These are phyloP conservation scores for Amblyteles armatorius DNA, from an alignment of 2,888 invertebrate genomes.

Conservation along the genomic window DNA sequence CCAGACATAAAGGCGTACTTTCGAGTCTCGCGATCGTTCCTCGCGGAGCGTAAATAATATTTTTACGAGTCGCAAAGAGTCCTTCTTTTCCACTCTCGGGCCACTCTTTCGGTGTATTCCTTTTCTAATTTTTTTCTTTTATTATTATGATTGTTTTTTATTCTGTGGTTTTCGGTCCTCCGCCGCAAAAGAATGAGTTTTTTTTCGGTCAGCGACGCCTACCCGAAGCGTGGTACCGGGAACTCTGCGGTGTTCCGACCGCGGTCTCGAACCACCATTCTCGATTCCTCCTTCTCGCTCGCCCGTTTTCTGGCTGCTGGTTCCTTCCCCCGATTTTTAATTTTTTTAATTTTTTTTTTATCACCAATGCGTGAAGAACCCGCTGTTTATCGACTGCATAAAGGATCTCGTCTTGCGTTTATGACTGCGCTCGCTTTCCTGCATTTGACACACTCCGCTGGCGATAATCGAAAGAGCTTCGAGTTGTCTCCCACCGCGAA, in stretches of 20 bases:
- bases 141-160: constrained; percentile 51
- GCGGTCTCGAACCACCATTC: constrained; percentile 61
- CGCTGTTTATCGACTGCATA: constrained; percentile 64
- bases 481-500: background rate
- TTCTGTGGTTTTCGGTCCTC: constrained; percentile 71
- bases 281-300: constrained; percentile 31
- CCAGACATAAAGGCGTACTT: constrained; percentile 45
- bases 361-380: constrained; percentile 51
- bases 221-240: constrained; percentile 72
- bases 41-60: constrained; percentile 63
- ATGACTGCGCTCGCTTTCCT: constrained; percentile 50
- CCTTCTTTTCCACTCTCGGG: constrained; percentile 53
- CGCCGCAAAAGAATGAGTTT: constrained; percentile 73
- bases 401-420: constrained; percentile 61
- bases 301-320: constrained; percentile 27
- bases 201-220: constrained; percentile 72
- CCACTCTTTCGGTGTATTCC: constrained; percentile 62
- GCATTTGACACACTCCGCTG: constrained; percentile 52
- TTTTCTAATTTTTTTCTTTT: constrained; percentile 70
- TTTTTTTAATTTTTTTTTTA: background rate
- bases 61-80: constrained; percentile 66
- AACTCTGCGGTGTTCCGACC: constrained; percentile 73
- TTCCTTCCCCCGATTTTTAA: background rate
- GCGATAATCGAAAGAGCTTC: constrained; percentile 22
- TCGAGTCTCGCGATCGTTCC: constrained; percentile 44